These are phyloP conservation scores for Micromys minutus DNA, from an alignment of 2,113 vertebrate genomes.

Conservation along the genomic window DNA sequence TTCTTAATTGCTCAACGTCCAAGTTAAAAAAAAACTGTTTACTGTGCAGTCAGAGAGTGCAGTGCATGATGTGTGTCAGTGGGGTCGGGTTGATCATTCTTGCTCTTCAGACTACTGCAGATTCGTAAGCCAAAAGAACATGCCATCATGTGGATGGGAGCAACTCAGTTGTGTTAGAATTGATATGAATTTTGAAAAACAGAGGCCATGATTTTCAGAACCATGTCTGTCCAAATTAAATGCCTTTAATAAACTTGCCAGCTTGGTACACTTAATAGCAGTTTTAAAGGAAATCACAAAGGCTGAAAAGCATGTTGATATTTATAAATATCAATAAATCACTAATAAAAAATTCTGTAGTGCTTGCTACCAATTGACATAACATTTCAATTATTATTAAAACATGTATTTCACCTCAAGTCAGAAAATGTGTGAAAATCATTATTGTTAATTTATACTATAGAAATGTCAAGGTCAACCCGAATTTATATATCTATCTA, in stretches of 20 bases:
- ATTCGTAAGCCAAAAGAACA: neutral
- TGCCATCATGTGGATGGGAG: neutral
- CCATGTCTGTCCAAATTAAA: neutral
- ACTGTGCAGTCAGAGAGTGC: neutral
- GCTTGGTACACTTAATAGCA: neutral
- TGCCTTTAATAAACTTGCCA: neutral
- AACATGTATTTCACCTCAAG: neutral
- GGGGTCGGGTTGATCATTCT: neutral
- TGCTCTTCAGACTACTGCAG: neutral
- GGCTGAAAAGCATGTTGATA: neutral
- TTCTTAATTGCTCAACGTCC: neutral
- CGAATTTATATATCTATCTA: neutral
- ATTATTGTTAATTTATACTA: neutral
- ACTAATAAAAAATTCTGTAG: neutral
- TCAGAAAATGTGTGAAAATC: neutral
- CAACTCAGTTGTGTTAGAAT: neutral
- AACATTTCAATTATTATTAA: neutral
- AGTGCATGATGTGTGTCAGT: too few species aligned
- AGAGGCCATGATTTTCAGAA: constrained; percentile 21
- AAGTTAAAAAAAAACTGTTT: neutral
- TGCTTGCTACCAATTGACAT: neutral
- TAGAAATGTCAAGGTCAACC: neutral
- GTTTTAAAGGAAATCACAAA: neutral
- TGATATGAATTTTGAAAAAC: constrained; percentile 5
- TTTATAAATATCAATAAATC: neutral